Conservation (phyloP, 2,797 vertebrate species). For the Parauchenoglanis ngamensis region DNA sequence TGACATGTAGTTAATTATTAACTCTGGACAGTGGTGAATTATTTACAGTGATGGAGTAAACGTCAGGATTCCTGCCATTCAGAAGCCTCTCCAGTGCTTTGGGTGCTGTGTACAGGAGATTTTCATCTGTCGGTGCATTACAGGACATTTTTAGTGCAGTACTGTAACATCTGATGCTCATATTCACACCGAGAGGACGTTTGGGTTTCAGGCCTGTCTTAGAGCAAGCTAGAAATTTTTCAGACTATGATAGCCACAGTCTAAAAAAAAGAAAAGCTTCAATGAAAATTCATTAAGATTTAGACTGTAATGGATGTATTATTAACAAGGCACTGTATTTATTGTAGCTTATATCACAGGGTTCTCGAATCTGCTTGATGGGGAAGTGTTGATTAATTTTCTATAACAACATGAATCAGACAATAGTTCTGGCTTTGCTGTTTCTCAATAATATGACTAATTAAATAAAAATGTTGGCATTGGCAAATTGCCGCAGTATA, state of each 20-base stretch:
- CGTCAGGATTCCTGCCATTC: slow-evolving; percentile 66
- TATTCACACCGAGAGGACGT: slow-evolving; percentile 13
- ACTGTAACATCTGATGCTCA: slow-evolving; percentile 9
- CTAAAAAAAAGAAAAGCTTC: neutral
- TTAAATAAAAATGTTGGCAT: neutral
- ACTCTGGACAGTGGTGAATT: slow-evolving; percentile 63
- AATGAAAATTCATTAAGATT: neutral
- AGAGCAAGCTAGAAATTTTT: slow-evolving; percentile 20
- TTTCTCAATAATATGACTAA: neutral
- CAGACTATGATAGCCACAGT: slow-evolving; percentile 1
- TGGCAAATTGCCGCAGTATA: neutral
- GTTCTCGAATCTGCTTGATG: neutral
- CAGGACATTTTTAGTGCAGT: neutral
- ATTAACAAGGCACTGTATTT: neutral
- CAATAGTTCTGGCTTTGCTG: neutral
- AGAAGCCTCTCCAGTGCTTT: slow-evolving; percentile 35
- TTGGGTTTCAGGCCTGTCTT: slow-evolving; percentile 4
- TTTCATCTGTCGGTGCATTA: slow-evolving; percentile 11
- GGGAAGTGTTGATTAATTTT: neutral
- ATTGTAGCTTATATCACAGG: neutral
- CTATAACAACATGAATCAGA: neutral
- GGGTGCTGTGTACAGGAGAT: slow-evolving; percentile 11
- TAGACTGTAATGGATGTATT: slow-evolving; percentile 11
- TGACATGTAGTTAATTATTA: slow-evolving; percentile 66
- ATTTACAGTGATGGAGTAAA: slow-evolving; percentile 63